Base-by-base conservation (phyloP, 2,797 vertebrate genomes). In the Bufotes viridis region DNA sequence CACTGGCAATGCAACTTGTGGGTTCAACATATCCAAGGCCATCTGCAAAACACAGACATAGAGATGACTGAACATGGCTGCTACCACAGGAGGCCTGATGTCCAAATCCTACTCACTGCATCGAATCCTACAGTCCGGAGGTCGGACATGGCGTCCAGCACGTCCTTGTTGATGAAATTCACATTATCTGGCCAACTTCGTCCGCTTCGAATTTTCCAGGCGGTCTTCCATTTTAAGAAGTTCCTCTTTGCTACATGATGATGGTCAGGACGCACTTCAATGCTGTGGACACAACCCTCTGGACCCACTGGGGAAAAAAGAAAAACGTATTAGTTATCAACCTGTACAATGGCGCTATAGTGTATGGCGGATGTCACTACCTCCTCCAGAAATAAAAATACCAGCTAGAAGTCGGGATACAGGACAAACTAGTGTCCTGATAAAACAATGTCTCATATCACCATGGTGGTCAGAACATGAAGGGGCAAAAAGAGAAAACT, bases 181-280 rank as follows among this genome's bases (percentile, higher is more conserved):
- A 99, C 96, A 0, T 99, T 98, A 91, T 98, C 94, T 6, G 97
- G 97, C 98, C 98, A 99, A 61, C 96, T 91, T 17, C 96, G 92
- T 9, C 57, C 90, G 53, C 93, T 94, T 7, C 95, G 93, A 86
- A 95, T 90, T 78, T 91, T 87, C 98, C 97, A 99, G 0, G 96
- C 93, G 3, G 92, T 88, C 89, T 95, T 90, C 97, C 98, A 98
- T 20, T 89, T 92, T 22, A 92, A 88, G 91, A 96, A 98, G 93
- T 99, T 99, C 69, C 91, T 92, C 90, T 95, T 93, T 0, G 97
- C 95, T 91, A 95, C 93, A 87, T 10, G 92, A 81, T 95, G 94
- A 91, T 98, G 97, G 90, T 98, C 97, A 13, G 96, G 92, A 86
- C 97, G 95, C 90, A 96, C 87, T 92, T 99, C 98, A n/a, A 99